Evolutionary conservation across 2,888 invertebrate species (phyloP).

Genomic region (Eilema caniola): DNA sequence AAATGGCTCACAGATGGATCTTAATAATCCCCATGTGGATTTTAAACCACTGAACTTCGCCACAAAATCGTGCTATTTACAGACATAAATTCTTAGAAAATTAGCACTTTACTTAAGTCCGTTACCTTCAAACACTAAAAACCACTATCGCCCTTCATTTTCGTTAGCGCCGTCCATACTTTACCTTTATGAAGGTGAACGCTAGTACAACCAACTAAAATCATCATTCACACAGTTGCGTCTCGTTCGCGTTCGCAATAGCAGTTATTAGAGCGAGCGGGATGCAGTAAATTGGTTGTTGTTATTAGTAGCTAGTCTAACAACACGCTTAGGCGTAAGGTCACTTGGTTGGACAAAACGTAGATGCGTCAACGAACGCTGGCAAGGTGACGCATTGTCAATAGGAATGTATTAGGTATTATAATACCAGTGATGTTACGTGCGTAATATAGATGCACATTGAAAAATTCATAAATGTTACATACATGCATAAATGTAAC

Average conservation of each 20-base stretch:
- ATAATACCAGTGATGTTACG: conserved; percentile 67
- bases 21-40: conserved; percentile 35
- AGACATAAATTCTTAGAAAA: conserved; percentile 67
- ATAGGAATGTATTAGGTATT: conserved; percentile 81
- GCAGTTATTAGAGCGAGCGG: conserved; percentile 68
- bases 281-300: conserved; percentile 75
- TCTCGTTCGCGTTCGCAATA: conserved; percentile 66
- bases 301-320: conserved; percentile 77
- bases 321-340: conserved; percentile 80
- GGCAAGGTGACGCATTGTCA: conserved; percentile 83
- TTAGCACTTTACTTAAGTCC: conserved; percentile 70
- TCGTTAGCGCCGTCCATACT: conserved; percentile 82
- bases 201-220: conserved; percentile 65
- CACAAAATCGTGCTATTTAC: conserved; percentile 53
- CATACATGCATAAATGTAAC: conserved; percentile 64
- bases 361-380: conserved; percentile 85
- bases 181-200: conserved; percentile 82
- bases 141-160: conserved; percentile 83
- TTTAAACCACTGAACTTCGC: conserved; percentile 26
- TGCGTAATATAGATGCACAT: conserved; percentile 55
- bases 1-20: conserved; percentile 39
- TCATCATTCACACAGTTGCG: conserved; percentile 67
- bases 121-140: conserved; percentile 80
- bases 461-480: conserved; percentile 63
- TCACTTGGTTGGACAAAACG: conserved; percentile 81